Base-by-base conservation (phyloP, 2,888 invertebrate genomes). In the Stomorhina lunata region DNA sequence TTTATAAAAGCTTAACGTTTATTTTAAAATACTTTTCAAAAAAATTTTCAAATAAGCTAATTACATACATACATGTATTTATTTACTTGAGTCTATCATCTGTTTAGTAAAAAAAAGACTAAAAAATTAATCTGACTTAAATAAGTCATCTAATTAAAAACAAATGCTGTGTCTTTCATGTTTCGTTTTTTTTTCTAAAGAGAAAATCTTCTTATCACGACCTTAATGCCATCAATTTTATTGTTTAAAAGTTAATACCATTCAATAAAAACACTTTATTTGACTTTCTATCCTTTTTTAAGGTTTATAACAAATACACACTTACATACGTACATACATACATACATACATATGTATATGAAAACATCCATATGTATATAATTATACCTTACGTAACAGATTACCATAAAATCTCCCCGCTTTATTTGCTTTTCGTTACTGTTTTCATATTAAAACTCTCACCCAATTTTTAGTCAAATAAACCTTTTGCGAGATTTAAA, bases 231-330 rank as follows among this genome's bases (percentile, higher is more conserved):
- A 71, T 76, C 82, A 79, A 82, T 76, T 75, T 82, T 75, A 76
- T 76, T 82, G 82, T 79, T 71, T 66, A 82, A 80, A 82, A 75
- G 82, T 82, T 82, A 82, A 82, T 82, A 45, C 71, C 66, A 76
- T 79, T 82, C 82, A 82, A 82, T 82, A 79, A 71, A 79, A 82
- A 79, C 82, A 76, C 73, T 82, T 79, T 82, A 66, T 82, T 79
- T 82, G 82, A 76, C 75, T 79, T 82, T 68, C 25, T 25, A 15
- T 63, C 22, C 27, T 61, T 55, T 48, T 65, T 73, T 22, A 50
- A 50, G 20, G 20, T 37, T n/a, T 25, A 5, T 29, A 20, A 9
- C 2, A 34, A 12, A 27, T 10, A 57, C 45, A 45, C n/a, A 22
- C 37, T 25, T 25, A 57, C 27, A 78, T 1, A 48, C 0, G 20